Evolutionary conservation across 2,113 vertebrate genomes (phyloP).

Genomic region (Syngnathus scovelli): DNA sequence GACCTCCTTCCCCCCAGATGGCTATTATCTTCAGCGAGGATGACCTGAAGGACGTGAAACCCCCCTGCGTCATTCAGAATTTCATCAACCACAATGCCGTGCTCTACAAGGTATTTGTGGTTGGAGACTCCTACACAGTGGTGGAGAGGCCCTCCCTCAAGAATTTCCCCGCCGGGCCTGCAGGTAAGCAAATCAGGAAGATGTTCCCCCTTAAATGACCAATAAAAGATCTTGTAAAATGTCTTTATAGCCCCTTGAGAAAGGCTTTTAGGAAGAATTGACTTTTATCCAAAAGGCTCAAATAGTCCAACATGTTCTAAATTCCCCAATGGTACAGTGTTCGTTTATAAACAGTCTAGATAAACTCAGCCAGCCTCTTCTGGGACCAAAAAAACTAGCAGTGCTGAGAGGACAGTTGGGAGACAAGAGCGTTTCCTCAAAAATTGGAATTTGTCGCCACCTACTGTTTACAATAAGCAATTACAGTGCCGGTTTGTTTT

Average conservation of each 20-base stretch:
- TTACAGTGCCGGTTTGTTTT: background rate
- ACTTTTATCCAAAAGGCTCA: constrained; percentile 12
- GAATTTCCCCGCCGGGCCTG: constrained; percentile 90
- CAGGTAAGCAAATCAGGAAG: constrained; percentile 71
- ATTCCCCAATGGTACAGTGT: constrained; percentile 13
- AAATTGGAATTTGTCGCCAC: constrained; percentile 48
- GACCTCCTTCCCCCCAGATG: constrained; percentile 75
- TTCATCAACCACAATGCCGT: constrained; percentile 98
- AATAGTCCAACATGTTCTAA: constrained; percentile 13
- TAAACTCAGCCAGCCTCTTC: constrained; percentile 21
- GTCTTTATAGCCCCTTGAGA: constrained; percentile 41
- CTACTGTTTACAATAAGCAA: constrained; percentile 44
- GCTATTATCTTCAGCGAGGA: constrained; percentile 96
- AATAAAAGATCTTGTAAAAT: constrained; percentile 53
- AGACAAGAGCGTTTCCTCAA: constrained; percentile 24
- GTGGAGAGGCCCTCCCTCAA: constrained; percentile 95
- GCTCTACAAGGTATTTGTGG: constrained; percentile 97
- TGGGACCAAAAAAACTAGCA: constrained; percentile 17
- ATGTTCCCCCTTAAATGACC: constrained; percentile 30
- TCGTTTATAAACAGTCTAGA: background rate
- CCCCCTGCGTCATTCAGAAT: constrained; percentile 94
- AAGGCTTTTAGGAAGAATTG: constrained; percentile 29
- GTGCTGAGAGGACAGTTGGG: constrained; percentile 31
- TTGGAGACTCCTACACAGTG: constrained; percentile 91
- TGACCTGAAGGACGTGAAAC: constrained; percentile 85